Evolutionary conservation across 2,888 invertebrate species (phyloP).

Genomic region (Epistrophella euchroma): DNA sequence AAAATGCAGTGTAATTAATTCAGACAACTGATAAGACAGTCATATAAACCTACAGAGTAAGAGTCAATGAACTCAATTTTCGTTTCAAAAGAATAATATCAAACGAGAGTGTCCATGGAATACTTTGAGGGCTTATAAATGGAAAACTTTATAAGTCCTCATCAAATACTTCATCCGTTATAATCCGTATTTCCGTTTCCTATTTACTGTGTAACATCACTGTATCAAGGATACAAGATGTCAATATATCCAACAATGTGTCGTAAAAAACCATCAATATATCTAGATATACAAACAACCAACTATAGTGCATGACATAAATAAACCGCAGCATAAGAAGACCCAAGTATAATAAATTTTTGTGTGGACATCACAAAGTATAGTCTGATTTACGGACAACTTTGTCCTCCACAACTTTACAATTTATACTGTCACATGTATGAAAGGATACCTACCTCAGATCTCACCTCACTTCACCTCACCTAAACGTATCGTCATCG

Average conservation of each 20-base stretch:
- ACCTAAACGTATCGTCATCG: neutral
- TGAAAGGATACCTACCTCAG: constrained; percentile 49
- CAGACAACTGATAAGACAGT: no score
- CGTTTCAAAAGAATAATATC: neutral
- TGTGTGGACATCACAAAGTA: constrained; percentile 60
- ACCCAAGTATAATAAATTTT: constrained; percentile 64
- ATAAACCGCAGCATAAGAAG: constrained; percentile 14
- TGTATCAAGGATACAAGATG: constrained; percentile 27
- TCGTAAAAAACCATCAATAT: constrained; percentile 13
- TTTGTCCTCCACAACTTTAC: constrained; percentile 60
- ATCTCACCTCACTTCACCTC: neutral
- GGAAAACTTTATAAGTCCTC: neutral
- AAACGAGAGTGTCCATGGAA: neutral
- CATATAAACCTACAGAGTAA: neutral
- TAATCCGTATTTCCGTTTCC: constrained; percentile 19
- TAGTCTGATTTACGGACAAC: constrained; percentile 71
- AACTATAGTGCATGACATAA: neutral
- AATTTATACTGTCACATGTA: constrained; percentile 62
- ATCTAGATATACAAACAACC: neutral
- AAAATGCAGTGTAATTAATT: no score
- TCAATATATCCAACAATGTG: constrained; percentile 13
- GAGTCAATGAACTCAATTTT: neutral
- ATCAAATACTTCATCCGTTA: constrained; percentile 2
- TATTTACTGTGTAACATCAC: constrained; percentile 21
- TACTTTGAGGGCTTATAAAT: neutral